A percentile compares a stretch with the other conserved stretches of the same genome.
These are phyloP conservation scores for Diachasma alloeum DNA, from an alignment of 1,140 invertebrate species.

Conservation along the genomic window DNA sequence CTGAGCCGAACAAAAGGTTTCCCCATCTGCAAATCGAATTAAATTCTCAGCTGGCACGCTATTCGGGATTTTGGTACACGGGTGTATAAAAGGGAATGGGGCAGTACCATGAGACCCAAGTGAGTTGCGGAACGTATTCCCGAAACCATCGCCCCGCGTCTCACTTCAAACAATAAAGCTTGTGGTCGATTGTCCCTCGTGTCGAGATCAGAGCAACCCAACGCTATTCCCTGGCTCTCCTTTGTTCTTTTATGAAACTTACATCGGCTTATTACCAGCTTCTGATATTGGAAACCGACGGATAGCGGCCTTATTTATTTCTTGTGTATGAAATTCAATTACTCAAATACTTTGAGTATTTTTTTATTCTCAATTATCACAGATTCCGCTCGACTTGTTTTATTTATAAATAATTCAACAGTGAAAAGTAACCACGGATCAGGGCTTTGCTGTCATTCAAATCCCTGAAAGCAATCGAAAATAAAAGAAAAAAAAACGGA, in stretches of 20 bases:
- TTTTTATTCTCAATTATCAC: not conserved
- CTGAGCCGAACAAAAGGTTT: constrained; percentile 61
- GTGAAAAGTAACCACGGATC: not conserved
- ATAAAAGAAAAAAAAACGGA: constrained; percentile 16
- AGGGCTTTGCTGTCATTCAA: not conserved
- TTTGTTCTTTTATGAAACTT: not conserved
- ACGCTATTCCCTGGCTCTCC: not conserved
- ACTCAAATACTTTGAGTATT: not conserved
- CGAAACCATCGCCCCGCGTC: constrained; percentile 52
- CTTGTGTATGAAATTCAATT: not conserved
- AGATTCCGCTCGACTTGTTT: not conserved
- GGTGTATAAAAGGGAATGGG: constrained; percentile 57
- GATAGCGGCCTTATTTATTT: not conserved
- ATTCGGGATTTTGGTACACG: constrained; percentile 44
- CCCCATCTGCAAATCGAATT: constrained; percentile 62
- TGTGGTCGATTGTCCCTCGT: constrained; percentile 23
- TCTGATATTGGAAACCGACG: constrained; percentile 1
- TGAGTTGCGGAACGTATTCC: constrained; percentile 59
- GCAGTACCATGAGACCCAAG: constrained; percentile 46
- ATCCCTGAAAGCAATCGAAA: not conserved
- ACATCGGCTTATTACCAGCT: not conserved
- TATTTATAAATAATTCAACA: not conserved
- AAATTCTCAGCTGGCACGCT: constrained; percentile 60
- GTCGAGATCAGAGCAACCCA: constrained; percentile 8
- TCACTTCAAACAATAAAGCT: constrained; percentile 54